Percentiles rank a stretch among this genome's conserved stretches.
Conservation (phyloP, 2,888 invertebrate species). For the Drosophila quinaria region DNA sequence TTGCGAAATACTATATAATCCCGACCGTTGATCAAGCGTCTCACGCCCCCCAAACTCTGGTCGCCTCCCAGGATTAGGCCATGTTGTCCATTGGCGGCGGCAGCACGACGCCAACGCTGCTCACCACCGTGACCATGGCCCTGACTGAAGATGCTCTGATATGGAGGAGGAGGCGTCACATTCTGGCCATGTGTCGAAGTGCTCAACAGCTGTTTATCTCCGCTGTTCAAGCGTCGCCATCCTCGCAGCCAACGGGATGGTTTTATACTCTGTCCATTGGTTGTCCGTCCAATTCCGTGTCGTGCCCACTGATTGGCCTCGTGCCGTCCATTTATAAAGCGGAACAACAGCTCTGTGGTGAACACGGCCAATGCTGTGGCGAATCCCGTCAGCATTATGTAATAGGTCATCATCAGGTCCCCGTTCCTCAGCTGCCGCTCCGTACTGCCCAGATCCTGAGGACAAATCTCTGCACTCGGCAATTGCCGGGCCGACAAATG, state of each 20-base stretch:
- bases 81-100: conserved; percentile 47
- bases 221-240: conserved; percentile 45
- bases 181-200: conserved; percentile 62
- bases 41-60: conserved; percentile 82
- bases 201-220: conserved; percentile 58
- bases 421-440: conserved; percentile 91
- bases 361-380: conserved; percentile 89
- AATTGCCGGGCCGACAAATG: conserved; percentile 88
- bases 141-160: conserved; percentile 86
- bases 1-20: conserved; percentile 90
- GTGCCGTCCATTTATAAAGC: conserved; percentile 78
- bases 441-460: conserved; percentile 92
- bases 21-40: conserved; percentile 90
- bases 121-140: conserved; percentile 18
- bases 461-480: conserved; percentile 92
- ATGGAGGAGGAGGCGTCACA: conserved; percentile 88
- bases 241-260: conserved; percentile 74
- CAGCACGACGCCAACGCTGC: conserved; percentile 62
- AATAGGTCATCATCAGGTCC: conserved; percentile 92
- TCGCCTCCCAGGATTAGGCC: conserved; percentile 61
- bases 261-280: conserved; percentile 74
- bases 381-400: conserved; percentile 91
- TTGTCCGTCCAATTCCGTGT: conserved; percentile 77
- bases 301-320: conserved; percentile 72
- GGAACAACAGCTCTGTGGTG: conserved; percentile 88